These are phyloP conservation scores for Tolypeutes matacus DNA, from an alignment of 2,797 vertebrate species.

Conservation along the genomic window DNA sequence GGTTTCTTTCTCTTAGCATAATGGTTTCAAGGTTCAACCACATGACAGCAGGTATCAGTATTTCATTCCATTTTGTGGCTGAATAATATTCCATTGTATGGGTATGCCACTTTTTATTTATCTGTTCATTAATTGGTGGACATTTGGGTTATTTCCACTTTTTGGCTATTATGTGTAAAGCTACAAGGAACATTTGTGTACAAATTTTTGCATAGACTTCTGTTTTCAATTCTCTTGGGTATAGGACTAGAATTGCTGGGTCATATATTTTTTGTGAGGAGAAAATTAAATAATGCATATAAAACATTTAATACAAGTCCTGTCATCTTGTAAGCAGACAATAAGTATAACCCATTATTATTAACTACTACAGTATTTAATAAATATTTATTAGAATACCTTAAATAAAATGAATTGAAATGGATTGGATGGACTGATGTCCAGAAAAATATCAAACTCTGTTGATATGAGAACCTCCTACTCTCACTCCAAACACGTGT, in stretches of 20 bases:
- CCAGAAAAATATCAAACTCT: not conserved
- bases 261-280: not conserved
- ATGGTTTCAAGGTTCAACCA: not conserved
- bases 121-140: not conserved
- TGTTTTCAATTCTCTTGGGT: not conserved
- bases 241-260: not conserved
- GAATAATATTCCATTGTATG: not conserved
- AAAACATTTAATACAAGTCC: not conserved
- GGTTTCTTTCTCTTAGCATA: not conserved
- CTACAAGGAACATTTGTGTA: not conserved
- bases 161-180: not conserved
- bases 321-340: not conserved
- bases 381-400: not conserved
- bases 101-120: not conserved
- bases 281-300: no score
- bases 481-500: not conserved
- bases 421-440: not conserved
- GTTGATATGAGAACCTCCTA: not conserved
- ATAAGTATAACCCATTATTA: not conserved
- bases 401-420: conserved; percentile 15
- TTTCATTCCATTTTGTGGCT: not conserved
- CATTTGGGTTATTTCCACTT: not conserved
- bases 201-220: not conserved
- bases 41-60: not conserved
- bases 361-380: not conserved